Percentiles rank a stretch among this genome's conserved stretches.
Conservation (phyloP, 2,888 invertebrate species). For the Hyposoter didymator region DNA sequence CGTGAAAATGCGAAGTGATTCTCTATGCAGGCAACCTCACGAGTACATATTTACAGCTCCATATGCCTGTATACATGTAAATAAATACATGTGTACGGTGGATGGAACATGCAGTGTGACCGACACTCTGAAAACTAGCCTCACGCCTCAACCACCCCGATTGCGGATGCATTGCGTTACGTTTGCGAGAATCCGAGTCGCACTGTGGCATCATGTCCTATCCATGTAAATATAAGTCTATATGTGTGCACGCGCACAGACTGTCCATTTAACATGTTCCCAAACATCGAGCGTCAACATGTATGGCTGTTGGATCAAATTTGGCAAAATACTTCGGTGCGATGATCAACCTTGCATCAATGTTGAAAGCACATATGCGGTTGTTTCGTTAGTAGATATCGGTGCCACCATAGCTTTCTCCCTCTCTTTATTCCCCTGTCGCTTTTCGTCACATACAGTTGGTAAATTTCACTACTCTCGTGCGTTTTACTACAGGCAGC, state of each 20-base stretch:
- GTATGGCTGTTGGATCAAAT: slow-evolving; percentile 69
- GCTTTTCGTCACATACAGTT: not conserved
- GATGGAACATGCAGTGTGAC: slow-evolving; percentile 50
- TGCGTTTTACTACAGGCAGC: slow-evolving; percentile 5
- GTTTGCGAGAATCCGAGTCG: slow-evolving; percentile 27
- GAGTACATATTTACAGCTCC: slow-evolving; percentile 17
- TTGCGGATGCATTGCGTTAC: slow-evolving; percentile 45
- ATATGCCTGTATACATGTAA: slow-evolving; percentile 1
- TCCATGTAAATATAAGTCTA: slow-evolving; percentile 13
- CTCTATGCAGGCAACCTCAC: slow-evolving; percentile 18
- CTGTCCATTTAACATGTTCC: slow-evolving; percentile 47
- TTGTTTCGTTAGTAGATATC: slow-evolving; percentile 41
- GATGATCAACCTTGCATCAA: slow-evolving; percentile 14
- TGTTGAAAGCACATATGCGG: slow-evolving; percentile 15
- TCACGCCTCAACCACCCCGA: slow-evolving; percentile 37
- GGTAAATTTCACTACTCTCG: not conserved
- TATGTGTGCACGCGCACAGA: not conserved
- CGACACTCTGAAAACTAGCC: slow-evolving; percentile 61
- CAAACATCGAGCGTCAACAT: slow-evolving; percentile 56
- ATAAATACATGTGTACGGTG: slow-evolving; percentile 12
- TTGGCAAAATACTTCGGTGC: slow-evolving; percentile 72
- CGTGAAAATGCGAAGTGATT: slow-evolving; percentile 54
- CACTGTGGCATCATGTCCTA: slow-evolving; percentile 8
- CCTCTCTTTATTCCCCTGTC: not conserved
- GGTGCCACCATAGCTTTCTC: slow-evolving; percentile 1